Evolutionary conservation across 2,797 vertebrate genomes (phyloP).

Genomic region (Sebastes umbrosus): DNA sequence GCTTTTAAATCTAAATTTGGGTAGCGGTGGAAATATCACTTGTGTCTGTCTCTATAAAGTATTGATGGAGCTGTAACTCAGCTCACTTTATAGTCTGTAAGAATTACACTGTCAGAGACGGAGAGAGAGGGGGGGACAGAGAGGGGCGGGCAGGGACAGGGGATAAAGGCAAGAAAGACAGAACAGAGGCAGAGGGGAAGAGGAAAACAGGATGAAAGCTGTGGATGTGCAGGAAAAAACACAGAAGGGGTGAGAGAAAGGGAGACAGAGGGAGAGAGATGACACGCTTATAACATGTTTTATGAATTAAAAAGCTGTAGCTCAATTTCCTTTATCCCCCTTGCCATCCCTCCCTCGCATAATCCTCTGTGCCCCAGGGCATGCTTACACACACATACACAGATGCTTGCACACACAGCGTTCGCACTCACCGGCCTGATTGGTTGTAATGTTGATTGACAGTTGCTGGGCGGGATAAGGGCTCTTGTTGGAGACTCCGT

Average conservation of each 20-base stretch:
- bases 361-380: constrained; percentile 60
- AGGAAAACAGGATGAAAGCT: constrained; percentile 51
- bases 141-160: constrained; percentile 18
- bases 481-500: constrained; percentile 93
- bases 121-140: constrained; percentile 3
- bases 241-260: neutral
- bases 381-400: constrained; percentile 32
- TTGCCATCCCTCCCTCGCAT: constrained; percentile 50
- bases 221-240: constrained; percentile 45
- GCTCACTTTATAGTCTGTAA: constrained; percentile 68
- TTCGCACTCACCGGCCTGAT: constrained; percentile 89
- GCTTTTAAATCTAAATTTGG: constrained; percentile 69
- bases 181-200: constrained; percentile 2
- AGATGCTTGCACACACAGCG: neutral
- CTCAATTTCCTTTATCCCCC: constrained; percentile 75
- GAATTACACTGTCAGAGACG: constrained; percentile 55
- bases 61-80: constrained; percentile 70
- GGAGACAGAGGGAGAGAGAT: constrained; percentile 32
- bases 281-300: constrained; percentile 74
- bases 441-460: constrained; percentile 96
- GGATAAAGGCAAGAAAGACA: constrained; percentile 9
- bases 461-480: constrained; percentile 92
- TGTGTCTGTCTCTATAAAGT: constrained; percentile 72
- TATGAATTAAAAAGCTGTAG: constrained; percentile 77
- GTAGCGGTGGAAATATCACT: constrained; percentile 61